Evolutionary conservation across 2,797 vertebrate genomes (phyloP), one percentile per base, ranked within the genome.

Genomic region (Neomorphus geoffroyi): DNA sequence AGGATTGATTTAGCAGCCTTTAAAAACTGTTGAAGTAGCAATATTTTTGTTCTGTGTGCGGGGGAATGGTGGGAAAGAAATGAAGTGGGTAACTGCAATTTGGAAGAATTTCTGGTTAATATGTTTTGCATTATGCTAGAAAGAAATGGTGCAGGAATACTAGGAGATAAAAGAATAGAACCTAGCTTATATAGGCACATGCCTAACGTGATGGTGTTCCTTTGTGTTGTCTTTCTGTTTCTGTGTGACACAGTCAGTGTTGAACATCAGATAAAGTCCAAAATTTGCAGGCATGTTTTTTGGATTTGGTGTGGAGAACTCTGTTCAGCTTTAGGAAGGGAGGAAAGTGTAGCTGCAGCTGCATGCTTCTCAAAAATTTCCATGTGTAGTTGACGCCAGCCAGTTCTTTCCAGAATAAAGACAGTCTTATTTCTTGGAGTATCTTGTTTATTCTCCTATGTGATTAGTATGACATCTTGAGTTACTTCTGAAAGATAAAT

Each of bases 141-240:
- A 88, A 30, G 81, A 90, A 75, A 69, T 27, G 14, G 62, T 83
- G 41, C 24, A 64, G 77, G 26, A 84, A 46, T 85, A 72, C 30
- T 80, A 51, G 54, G 41, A 90, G 88, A 67, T 67, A 3, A 67
- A 93, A 85, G 50, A 84, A 46, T 60, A 84, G 53, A 64, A 69
- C 12, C 35, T 82, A 45, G 86, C 41, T 94, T 82, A 39, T 10
- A 14, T 57, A 92, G 91, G 85, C 75, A 67, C 28, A 64, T 51
- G 53, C 91, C 37, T 87, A 84, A 93, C 86, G 32, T 83, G 61
- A 70, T 74, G 88, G 53, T 92, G 90, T 94, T 95, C 92, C 83
- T 93, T 92, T 86, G 88, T 96, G 81, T 96, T 94, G 95, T 96
- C 93, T 74, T 66, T 91, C 75, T 91, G 95, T 97, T 95, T 95